These are phyloP conservation scores for Papilio glaucus DNA, from an alignment of 1,140 invertebrate genomes.

Conservation along the genomic window DNA sequence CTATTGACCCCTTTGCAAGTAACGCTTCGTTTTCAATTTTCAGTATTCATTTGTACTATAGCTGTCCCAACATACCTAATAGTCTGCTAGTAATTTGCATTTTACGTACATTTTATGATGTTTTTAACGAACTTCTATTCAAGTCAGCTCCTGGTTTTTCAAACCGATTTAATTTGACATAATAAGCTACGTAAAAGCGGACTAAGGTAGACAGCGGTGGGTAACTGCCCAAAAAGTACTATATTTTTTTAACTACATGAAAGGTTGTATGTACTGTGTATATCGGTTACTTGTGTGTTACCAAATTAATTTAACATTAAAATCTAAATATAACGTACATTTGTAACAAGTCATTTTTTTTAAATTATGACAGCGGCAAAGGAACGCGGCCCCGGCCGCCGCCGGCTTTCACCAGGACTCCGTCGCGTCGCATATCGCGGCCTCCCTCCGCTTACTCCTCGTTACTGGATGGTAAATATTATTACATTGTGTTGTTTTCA, in stretches of 20 bases:
- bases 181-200: too few relatives aligned
- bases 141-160: too few relatives aligned
- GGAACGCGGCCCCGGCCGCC: slow-evolving; percentile 86
- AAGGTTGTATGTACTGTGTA: too few relatives aligned
- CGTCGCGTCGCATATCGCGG: slow-evolving; percentile 93
- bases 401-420: slow-evolving; percentile 93
- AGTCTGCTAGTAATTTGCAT: background rate
- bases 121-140: background rate
- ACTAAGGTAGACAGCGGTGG: too few relatives aligned
- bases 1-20: background rate
- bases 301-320: slow-evolving; percentile 47
- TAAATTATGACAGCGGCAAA: slow-evolving; percentile 83
- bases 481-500: slow-evolving; percentile 31
- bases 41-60: background rate
- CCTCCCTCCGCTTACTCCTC: slow-evolving; percentile 85
- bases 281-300: background rate
- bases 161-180: too few relatives aligned
- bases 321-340: background rate
- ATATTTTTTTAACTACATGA: too few relatives aligned
- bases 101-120: too few relatives aligned
- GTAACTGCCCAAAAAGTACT: too few relatives aligned
- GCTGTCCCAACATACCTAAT: background rate
- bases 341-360: slow-evolving; percentile 1
- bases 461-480: slow-evolving; percentile 67
- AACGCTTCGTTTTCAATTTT: background rate